Conservation (phyloP, 2,888 invertebrate genomes). For the Eristalinus aeneus region DNA sequence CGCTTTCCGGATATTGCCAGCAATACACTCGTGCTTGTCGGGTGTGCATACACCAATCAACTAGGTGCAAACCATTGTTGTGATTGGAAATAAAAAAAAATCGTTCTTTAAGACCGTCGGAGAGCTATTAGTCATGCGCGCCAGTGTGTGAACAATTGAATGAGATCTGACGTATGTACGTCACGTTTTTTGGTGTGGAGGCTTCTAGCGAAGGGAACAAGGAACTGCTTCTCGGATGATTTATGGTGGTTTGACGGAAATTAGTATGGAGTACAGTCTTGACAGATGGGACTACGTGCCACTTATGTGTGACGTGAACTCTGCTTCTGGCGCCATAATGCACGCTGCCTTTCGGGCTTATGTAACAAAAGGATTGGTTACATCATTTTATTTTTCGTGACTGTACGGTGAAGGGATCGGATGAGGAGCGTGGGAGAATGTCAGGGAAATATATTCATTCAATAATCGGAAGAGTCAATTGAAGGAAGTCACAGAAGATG, state of each 20-base stretch:
- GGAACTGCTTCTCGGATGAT: background rate
- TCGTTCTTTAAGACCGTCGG: background rate
- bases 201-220: background rate
- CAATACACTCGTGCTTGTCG: background rate
- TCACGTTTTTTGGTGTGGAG: background rate
- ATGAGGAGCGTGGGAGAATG: background rate
- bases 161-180: background rate
- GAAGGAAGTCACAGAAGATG: too few relatives aligned
- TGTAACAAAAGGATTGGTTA: background rate
- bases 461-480: too few relatives aligned
- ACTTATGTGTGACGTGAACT: background rate
- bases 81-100: background rate
- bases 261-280: background rate
- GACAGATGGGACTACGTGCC: background rate
- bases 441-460: too few relatives aligned
- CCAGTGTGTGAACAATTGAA: background rate
- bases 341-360: background rate
- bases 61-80: conserved; percentile 35
- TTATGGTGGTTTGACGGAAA: background rate
- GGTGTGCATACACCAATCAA: background rate
- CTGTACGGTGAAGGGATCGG: background rate
- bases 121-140: background rate
- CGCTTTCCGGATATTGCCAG: background rate
- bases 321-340: background rate
- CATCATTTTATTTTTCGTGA: background rate